These are phyloP conservation scores for Meriones unguiculatus DNA, from an alignment of 2,113 vertebrate genomes.

Conservation along the genomic window DNA sequence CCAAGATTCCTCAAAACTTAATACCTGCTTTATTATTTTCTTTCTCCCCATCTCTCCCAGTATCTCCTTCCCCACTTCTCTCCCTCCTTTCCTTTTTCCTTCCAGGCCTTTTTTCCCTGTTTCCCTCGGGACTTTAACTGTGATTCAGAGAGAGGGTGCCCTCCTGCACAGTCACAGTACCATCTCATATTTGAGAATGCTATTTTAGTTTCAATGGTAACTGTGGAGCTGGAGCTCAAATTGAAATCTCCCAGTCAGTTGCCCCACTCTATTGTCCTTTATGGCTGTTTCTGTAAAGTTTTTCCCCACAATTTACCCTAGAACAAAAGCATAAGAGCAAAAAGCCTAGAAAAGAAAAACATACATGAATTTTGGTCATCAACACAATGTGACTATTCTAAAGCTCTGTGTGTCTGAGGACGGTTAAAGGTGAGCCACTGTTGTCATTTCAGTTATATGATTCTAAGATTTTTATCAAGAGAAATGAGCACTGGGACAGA, in stretches of 20 bases:
- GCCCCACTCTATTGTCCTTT: background rate
- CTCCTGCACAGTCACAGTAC: background rate
- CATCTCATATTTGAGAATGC: background rate
- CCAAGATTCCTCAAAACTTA: background rate
- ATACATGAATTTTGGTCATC: background rate
- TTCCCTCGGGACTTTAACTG: background rate
- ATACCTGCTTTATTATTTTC: background rate
- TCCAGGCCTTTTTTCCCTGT: background rate
- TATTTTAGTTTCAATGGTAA: background rate
- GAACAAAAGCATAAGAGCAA: background rate
- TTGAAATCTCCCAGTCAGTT: background rate
- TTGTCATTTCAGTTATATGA: background rate
- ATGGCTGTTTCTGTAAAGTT: background rate
- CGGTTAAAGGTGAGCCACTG: background rate
- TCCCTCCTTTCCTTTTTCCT: background rate
- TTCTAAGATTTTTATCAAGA: background rate
- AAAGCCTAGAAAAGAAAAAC: background rate
- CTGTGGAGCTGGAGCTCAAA: background rate
- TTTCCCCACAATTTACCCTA: background rate
- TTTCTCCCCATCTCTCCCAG: background rate
- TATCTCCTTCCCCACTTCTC: background rate
- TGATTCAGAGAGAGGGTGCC: no score
- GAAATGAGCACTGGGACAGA: background rate
- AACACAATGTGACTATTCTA: background rate
- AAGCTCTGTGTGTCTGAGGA: background rate